phyloP scores from a whole-genome alignment of 2,113 vertebrate species.

The Dicentrarchus labrax region DNA sequence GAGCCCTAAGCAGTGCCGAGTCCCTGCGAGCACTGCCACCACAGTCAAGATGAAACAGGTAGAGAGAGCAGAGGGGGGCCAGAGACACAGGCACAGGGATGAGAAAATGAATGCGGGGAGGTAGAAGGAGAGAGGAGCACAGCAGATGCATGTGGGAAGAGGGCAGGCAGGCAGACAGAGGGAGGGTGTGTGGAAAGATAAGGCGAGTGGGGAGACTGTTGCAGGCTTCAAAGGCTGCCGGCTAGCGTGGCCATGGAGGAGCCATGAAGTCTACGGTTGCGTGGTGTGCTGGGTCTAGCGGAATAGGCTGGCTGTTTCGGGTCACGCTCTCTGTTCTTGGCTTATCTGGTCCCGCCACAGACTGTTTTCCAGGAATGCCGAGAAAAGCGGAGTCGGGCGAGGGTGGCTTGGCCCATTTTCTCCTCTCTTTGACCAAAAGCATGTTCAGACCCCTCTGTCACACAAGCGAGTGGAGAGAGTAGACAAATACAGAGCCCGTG shows the following conservation, averaged over 20 bases:
- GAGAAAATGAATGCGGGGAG: conserved; percentile 50
- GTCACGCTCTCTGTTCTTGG: conserved; percentile 75
- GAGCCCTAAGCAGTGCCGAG: conserved; percentile 79
- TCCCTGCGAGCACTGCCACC: conserved; percentile 68
- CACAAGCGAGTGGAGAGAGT: conserved; percentile 37
- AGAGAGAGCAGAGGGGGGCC: conserved; percentile 37
- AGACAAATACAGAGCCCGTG: conserved; percentile 28
- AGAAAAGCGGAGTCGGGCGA: conserved; percentile 53
- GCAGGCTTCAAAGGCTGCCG: conserved; percentile 80
- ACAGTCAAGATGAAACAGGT: conserved; percentile 78
- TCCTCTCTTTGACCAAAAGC: conserved; percentile 62
- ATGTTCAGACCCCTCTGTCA: conserved; percentile 56
- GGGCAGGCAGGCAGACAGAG: conserved; percentile 55
- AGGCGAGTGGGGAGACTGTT: conserved; percentile 62
- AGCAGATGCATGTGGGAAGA: conserved; percentile 63
- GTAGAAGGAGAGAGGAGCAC: conserved; percentile 46
- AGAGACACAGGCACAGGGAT: conserved; percentile 55
- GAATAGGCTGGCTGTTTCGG: conserved; percentile 63
- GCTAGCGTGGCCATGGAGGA: conserved; percentile 67
- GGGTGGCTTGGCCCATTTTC: conserved; percentile 67
- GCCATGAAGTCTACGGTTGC: conserved; percentile 71
- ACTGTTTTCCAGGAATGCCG: conserved; percentile 74
- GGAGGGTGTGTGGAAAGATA: conserved; percentile 74
- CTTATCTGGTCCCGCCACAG: conserved; percentile 81
- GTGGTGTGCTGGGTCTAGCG: conserved; percentile 59